Percentiles rank a stretch among this genome's conserved stretches.
phyloP scores from a whole-genome alignment of 23 tunicate genomes.

The Ascidia mentula region DNA sequence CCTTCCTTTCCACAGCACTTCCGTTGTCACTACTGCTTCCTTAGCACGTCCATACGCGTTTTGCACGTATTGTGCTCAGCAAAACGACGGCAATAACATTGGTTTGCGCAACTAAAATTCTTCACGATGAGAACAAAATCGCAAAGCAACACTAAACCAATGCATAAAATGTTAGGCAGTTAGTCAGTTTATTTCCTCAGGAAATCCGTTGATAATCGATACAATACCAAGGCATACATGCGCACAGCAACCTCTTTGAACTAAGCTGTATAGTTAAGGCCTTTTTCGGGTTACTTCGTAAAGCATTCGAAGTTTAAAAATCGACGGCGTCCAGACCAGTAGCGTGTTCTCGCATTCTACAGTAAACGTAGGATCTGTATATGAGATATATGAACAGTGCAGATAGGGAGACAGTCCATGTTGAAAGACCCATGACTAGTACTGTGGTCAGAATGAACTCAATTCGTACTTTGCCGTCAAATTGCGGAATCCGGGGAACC shows the following conservation, averaged over 20 bases:
- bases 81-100: too few relatives aligned
- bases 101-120: too few relatives aligned
- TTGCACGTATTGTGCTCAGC: too few relatives aligned
- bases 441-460: conserved; percentile 21
- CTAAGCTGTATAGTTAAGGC: not conserved
- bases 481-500: conserved; percentile 37
- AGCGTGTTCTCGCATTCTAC: conserved; percentile 51
- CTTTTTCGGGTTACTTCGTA: not conserved
- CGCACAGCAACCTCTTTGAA: too few relatives aligned
- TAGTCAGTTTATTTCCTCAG: not conserved
- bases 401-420: conserved; percentile 58
- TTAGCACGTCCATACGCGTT: too few relatives aligned
- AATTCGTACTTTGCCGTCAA: conserved; percentile 29
- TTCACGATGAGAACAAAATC: too few relatives aligned
- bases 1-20: too few relatives aligned
- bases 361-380: conserved; percentile 59
- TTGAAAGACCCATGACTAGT: conserved; percentile 40
- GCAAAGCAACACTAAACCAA: too few relatives aligned
- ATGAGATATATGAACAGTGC: conserved; percentile 31
- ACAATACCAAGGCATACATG: not conserved
- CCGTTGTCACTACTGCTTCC: too few relatives aligned
- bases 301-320: not conserved
- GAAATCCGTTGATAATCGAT: not conserved
- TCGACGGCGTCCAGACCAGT: not conserved
- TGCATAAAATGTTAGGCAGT: too few relatives aligned